These are phyloP conservation scores for Drosophila fungiperda DNA, from an alignment of 2,888 invertebrate genomes.

Conservation along the genomic window DNA sequence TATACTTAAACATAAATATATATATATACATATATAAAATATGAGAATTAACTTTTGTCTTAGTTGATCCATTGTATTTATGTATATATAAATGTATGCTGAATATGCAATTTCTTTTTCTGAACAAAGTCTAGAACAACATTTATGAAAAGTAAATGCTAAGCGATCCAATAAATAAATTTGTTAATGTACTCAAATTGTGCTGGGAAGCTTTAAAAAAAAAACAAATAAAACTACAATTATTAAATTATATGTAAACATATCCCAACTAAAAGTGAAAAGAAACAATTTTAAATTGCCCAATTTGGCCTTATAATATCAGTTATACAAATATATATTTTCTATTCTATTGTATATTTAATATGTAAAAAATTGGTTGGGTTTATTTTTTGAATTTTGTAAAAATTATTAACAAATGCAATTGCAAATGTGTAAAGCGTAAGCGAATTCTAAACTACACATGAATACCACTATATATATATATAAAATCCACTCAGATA, in stretches of 20 bases:
- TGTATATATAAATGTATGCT: conserved; percentile 37
- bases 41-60: conserved; percentile 19
- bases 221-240: conserved; percentile 17
- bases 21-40: conserved; percentile 28
- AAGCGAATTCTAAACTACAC: conserved; percentile 43
- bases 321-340: conserved; percentile 22
- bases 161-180: conserved; percentile 42
- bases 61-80: conserved; percentile 51
- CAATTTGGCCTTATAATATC: conserved; percentile 22
- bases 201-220: conserved; percentile 27
- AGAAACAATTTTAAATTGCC: conserved; percentile 3
- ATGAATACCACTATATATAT: not conserved
- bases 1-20: conserved; percentile 36
- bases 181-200: conserved; percentile 68
- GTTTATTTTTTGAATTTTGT: conserved; percentile 41
- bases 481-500: conserved; percentile 20
- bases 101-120: conserved; percentile 20
- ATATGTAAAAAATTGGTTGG: conserved; percentile 43
- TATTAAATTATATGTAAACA: conserved; percentile 39
- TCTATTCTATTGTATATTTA: conserved; percentile 29
- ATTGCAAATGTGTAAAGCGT: conserved; percentile 38
- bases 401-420: conserved; percentile 26
- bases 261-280: conserved; percentile 38
- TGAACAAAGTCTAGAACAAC: conserved; percentile 44
- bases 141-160: conserved; percentile 57